These are phyloP conservation scores for Sus scrofa DNA, from an alignment of 2,113 vertebrate species.

Conservation along the genomic window T2T-Sscrofa CM000827.6:84271001-84271500, in stretches of 20 bases:
- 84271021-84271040: not conserved
- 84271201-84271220: not conserved
- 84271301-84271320: not conserved
- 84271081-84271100: not conserved
- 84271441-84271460: not conserved
- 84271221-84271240: not conserved
- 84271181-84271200: not conserved
- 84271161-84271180: not conserved
- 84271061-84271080: not conserved
- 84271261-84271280: not conserved
- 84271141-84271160: not conserved
- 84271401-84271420: not conserved
- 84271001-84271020: not conserved
- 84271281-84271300: not conserved
- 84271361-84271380: not conserved
- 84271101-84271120: not conserved
- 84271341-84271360: not conserved
- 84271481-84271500: not conserved
- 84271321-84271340: too few relatives aligned
- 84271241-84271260: not conserved
- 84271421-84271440: not conserved
- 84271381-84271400: not conserved
- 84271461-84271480: not conserved
- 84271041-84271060: not conserved
- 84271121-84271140: not conserved